A percentile compares a stretch with the other conserved stretches of the same genome.
phyloP scores from a whole-genome alignment of 2,888 invertebrate species.

The Xiphydria camelus region DNA sequence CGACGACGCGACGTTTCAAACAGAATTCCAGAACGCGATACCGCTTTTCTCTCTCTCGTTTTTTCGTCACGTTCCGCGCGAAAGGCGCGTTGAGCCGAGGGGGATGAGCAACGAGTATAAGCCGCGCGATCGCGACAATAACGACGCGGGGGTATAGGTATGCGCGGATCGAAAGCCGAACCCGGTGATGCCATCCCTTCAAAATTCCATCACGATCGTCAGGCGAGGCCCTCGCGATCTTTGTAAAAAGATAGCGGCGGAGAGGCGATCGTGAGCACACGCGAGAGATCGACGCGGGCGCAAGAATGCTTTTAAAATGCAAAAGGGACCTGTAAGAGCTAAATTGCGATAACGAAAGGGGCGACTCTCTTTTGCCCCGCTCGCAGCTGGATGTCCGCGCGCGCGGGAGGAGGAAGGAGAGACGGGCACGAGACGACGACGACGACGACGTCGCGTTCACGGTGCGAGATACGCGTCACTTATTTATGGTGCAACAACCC shows the following conservation, averaged over 20 bases:
- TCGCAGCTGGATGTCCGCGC: constrained; percentile 7
- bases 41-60: no score
- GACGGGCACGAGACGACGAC: constrained; percentile 23
- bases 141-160: no score
- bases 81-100: no score
- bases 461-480: no score
- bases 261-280: constrained; percentile 13
- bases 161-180: constrained; percentile 15
- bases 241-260: no score
- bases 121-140: no score
- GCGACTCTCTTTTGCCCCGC: constrained; percentile 2
- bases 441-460: no score
- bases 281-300: constrained; percentile 29
- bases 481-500: constrained; percentile 25
- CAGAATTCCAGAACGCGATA: no score
- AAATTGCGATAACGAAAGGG: constrained; percentile 11
- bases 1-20: no score
- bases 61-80: no score
- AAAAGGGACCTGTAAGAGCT: constrained; percentile 27
- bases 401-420: constrained; percentile 7
- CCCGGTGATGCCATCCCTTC: constrained; percentile 13
- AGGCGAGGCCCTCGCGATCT: no score
- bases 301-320: constrained; percentile 43
- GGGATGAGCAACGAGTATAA: no score
- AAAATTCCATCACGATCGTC: constrained; percentile 7